Conservation (phyloP, 1,140 invertebrate species). For the Calosoma granatense region DNA sequence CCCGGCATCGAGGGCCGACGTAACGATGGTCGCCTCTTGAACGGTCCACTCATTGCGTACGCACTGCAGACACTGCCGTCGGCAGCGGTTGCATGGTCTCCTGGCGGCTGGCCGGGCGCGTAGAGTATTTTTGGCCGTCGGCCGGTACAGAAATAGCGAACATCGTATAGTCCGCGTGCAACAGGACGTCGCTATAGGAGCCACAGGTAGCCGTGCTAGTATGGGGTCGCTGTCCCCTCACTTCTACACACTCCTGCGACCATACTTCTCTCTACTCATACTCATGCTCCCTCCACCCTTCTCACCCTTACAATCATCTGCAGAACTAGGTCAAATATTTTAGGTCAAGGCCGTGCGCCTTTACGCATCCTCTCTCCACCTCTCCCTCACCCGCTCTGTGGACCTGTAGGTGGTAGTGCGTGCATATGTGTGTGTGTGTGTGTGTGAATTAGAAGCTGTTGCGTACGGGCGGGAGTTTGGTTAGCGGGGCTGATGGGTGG, state of each 20-base stretch:
- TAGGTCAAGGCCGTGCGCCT: neutral
- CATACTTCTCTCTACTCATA: no score
- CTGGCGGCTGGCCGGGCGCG: neutral
- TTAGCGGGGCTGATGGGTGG: no score
- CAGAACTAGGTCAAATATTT: neutral
- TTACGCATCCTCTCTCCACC: no score
- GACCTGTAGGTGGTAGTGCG: no score
- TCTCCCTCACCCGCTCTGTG: no score
- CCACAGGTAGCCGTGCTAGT: neutral
- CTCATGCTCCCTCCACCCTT: no score
- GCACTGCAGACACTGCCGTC: constrained; percentile 9
- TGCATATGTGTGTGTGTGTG: no score
- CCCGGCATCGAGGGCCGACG: constrained; percentile 17
- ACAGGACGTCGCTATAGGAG: neutral
- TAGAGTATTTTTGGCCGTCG: neutral
- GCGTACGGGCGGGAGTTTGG: no score
- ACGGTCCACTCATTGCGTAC: constrained; percentile 29
- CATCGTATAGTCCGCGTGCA: neutral
- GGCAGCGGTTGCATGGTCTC: constrained; percentile 2
- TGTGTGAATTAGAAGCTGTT: no score
- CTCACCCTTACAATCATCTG: neutral
- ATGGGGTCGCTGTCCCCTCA: neutral
- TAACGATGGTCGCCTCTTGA: constrained; percentile 28
- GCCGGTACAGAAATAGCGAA: neutral
- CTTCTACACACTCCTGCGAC: neutral